Base-by-base conservation (phyloP, 2,797 vertebrate species). In the Eospalax fontanierii region DNA sequence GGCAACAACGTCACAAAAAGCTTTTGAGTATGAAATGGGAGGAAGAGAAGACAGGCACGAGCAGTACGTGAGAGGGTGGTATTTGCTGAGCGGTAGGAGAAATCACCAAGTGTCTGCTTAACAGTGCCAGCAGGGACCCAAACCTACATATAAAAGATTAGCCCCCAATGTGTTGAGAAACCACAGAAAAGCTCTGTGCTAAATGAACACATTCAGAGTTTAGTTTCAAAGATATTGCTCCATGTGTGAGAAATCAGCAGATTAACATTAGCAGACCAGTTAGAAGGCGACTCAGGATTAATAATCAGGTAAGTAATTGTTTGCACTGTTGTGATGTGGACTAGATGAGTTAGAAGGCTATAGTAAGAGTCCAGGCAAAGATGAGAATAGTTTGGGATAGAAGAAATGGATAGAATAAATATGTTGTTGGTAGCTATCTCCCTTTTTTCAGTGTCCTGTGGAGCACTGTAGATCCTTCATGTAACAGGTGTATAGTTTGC, bases 151-250 rank as follows among this genome's bases (percentile, higher is more conserved):
- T 40, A 87, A 87, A 50, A 76, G 68, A 73, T 74, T 28, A 89
- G 73, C n/a, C 46, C 46, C 73, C 33, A 57, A 14, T 38, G 21
- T 11, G 90, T 65, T 85, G 26, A 83, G 59, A 85, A 79, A 33
- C 35, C 46, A 81, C 3, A 28, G 30, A 71, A 54, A 54, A 8
- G 0, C 70, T 93, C 89, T 59, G 73, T 54, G 21, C 24, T 91
- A 68, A 88, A 71, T 24, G 76, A 40, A 85, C 22, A 79, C 50
- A 19, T 78, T 93, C 65, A 96, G 87, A 83, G 83, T 86, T 81
- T 79, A 22, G 2, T 90, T 96, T 91, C 3, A 76, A 87, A 91
- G 80, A 33, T 76, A 19, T 88, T 24, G 65, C 26, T 68, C 68
- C 22, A 50, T 4, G 24, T 83, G 50, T 88, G 28, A 75, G 50